Evolutionary conservation across 2,113 vertebrate genomes (phyloP).

Genomic region (Oreocharis arfaki): DNA sequence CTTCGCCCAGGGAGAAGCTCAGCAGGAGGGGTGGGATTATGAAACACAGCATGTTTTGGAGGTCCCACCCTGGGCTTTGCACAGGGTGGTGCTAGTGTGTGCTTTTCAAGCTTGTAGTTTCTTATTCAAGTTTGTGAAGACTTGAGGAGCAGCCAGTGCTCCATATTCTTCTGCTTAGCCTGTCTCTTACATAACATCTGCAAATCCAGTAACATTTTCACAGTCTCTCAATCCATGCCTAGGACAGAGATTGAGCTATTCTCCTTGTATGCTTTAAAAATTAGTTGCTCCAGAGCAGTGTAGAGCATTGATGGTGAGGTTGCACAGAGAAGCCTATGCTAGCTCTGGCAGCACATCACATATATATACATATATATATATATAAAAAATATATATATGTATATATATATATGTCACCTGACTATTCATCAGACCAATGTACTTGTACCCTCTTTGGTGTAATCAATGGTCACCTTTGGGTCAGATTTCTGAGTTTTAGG

Average conservation of each 20-base stretch:
- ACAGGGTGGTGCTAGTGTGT: not conserved
- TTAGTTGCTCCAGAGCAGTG: not conserved
- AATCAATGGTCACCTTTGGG: not conserved
- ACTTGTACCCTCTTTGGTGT: not conserved
- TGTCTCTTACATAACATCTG: not conserved
- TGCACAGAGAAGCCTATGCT: not conserved
- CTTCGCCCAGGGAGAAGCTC: not conserved
- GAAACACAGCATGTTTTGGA: constrained; percentile 12
- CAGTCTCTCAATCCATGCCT: not conserved
- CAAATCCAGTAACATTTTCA: not conserved
- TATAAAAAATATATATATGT: too few relatives aligned
- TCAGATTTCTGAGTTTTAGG: not conserved
- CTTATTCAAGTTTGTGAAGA: not conserved
- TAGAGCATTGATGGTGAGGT: not conserved
- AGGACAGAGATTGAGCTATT: not conserved
- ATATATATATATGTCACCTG: not conserved
- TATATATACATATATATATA: too few relatives aligned
- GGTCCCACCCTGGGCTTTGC: not conserved
- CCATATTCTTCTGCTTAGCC: not conserved
- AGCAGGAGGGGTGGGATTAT: not conserved
- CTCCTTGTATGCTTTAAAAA: not conserved
- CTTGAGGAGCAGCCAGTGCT: not conserved
- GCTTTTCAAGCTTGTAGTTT: not conserved
- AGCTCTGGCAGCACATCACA: not conserved
- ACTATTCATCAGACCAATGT: not conserved